These are phyloP conservation scores for Amazona finschi DNA, from an alignment of 2,797 vertebrate genomes.

Conservation along the genomic window DNA sequence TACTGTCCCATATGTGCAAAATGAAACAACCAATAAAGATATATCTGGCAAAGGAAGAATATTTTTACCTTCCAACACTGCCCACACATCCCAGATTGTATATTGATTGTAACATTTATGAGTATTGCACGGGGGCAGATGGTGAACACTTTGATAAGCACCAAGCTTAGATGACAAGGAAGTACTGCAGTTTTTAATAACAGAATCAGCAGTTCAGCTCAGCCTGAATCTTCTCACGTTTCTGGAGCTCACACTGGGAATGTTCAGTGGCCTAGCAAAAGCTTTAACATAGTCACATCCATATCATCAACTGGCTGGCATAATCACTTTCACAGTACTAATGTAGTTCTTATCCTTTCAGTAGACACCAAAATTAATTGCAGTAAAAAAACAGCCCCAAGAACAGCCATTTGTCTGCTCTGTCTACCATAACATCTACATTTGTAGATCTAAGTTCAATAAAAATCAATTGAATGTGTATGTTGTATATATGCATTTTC, in stretches of 20 bases:
- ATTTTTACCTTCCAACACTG: slow-evolving; percentile 25
- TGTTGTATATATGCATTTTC: not conserved
- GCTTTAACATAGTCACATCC: not conserved
- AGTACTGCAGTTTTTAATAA: not conserved
- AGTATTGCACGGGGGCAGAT: not conserved
- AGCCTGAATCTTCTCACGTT: not conserved
- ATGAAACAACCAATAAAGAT: slow-evolving; percentile 34
- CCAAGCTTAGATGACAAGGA: not conserved
- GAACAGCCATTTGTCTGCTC: not conserved
- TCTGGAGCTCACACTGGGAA: not conserved
- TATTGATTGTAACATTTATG: slow-evolving; percentile 13
- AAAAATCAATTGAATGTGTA: not conserved
- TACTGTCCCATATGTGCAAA: slow-evolving; percentile 13
- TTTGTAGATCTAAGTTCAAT: not conserved
- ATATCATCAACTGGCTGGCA: not conserved
- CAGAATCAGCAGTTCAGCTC: not conserved
- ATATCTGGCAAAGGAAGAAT: slow-evolving; percentile 20
- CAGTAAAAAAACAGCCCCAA: not conserved
- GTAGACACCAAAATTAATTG: not conserved
- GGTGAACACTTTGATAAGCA: not conserved
- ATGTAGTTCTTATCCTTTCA: not conserved
- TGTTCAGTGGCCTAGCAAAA: not conserved
- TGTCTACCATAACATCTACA: not conserved
- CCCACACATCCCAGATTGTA: slow-evolving; percentile 10
- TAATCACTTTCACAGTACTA: not conserved